Conservation (phyloP, 2,888 invertebrate species). For the Mayetiola destructor region DNA sequence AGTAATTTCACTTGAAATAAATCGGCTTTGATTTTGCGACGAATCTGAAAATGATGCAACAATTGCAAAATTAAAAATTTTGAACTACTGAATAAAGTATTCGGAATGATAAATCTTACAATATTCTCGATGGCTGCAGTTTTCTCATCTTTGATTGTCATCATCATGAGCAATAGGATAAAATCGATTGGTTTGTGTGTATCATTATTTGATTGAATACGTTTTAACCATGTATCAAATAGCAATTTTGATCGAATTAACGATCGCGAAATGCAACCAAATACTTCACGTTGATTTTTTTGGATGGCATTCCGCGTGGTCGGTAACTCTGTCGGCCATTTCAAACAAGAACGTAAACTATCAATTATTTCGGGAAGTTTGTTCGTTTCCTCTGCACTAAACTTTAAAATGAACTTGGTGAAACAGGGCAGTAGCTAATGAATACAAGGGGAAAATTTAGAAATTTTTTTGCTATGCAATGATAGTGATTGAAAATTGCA, state of each 20-base stretch:
- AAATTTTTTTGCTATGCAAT: too few relatives aligned
- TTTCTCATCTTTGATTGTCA: conserved; percentile 44
- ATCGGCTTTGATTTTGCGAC: conserved; percentile 44
- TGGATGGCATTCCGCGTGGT: conserved; percentile 20
- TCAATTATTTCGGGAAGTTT: conserved; percentile 24
- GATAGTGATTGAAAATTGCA: neutral
- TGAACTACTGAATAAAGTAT: conserved; percentile 38
- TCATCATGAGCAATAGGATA: conserved; percentile 47
- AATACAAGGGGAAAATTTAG: neutral
- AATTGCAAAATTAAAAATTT: neutral
- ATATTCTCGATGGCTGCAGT: conserved; percentile 46
- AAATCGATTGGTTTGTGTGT: conserved; percentile 48
- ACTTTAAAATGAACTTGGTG: conserved; percentile 1
- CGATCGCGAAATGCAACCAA: conserved; percentile 27
- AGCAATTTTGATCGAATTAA: conserved; percentile 30
- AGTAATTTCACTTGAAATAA: conserved; percentile 44
- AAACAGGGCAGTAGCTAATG: conserved; percentile 1
- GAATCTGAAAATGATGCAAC: conserved; percentile 23
- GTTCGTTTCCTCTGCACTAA: neutral
- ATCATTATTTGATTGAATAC: conserved; percentile 21
- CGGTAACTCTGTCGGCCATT: conserved; percentile 14
- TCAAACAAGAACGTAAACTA: conserved; percentile 28
- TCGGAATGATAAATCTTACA: conserved; percentile 44
- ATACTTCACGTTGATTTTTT: conserved; percentile 27
- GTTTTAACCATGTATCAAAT: conserved; percentile 30